These are phyloP conservation scores for Parapsyche elsis DNA, from an alignment of 1,140 invertebrate genomes.

Conservation along the genomic window DNA sequence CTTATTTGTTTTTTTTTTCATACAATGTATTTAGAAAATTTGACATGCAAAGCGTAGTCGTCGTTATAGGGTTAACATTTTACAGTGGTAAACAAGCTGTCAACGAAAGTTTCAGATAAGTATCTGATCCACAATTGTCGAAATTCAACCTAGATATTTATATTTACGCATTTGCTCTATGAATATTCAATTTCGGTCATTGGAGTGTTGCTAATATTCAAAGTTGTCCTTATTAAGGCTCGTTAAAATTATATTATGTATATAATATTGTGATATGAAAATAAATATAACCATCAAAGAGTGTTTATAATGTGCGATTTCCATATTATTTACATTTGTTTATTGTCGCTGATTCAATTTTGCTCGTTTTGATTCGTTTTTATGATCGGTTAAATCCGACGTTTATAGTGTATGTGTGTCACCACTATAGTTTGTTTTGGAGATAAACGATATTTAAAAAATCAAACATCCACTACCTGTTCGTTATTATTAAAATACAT, in stretches of 20 bases:
- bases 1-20: too few relatives aligned
- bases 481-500: background rate
- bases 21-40: too few relatives aligned
- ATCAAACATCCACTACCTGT: background rate
- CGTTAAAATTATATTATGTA: background rate
- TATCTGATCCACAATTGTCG: constrained; percentile 17
- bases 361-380: constrained; percentile 2
- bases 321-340: constrained; percentile 15
- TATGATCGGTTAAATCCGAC: constrained; percentile 12
- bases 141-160: constrained; percentile 19
- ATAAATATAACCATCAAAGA: background rate
- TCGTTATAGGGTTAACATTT: too few relatives aligned
- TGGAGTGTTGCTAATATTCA: background rate
- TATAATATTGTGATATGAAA: too few relatives aligned
- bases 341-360: constrained; percentile 2
- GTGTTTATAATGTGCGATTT: constrained; percentile 3
- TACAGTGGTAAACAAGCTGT: constrained; percentile 12
- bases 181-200: too few relatives aligned
- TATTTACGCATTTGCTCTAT: background rate
- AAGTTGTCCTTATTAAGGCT: background rate
- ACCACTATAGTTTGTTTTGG: background rate
- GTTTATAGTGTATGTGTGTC: constrained; percentile 3
- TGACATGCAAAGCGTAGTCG: too few relatives aligned
- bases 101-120: background rate
- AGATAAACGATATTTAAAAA: constrained; percentile 10